These are phyloP conservation scores for Pteruthius melanotis DNA, from an alignment of 2,113 vertebrate genomes.

Conservation along the genomic window DNA sequence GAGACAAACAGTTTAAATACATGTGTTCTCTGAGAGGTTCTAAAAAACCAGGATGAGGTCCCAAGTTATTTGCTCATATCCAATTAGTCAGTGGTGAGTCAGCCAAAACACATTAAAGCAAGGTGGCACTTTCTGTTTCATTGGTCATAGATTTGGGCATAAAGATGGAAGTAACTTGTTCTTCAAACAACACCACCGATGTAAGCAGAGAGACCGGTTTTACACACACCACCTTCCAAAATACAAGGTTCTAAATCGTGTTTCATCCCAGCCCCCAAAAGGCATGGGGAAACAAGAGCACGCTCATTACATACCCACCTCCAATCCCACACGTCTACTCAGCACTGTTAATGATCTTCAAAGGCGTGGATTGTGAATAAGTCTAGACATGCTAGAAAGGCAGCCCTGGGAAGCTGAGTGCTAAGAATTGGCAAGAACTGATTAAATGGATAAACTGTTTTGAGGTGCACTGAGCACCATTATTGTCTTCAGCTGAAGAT, in stretches of 20 bases:
- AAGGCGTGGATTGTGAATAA: slow-evolving; percentile 18
- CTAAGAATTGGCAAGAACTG: neutral
- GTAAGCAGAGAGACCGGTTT: slow-evolving; percentile 22
- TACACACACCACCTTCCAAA: neutral
- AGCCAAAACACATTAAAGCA: neutral
- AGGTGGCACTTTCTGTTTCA: neutral
- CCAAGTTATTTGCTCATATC: neutral
- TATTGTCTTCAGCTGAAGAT: neutral
- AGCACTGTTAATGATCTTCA: slow-evolving; percentile 26
- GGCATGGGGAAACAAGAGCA: slow-evolving; percentile 10
- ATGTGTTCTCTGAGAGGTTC: neutral
- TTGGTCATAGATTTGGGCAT: neutral
- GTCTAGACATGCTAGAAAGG: neutral
- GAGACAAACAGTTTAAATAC: neutral
- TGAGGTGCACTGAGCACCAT: neutral
- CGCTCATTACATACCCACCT: slow-evolving; percentile 27
- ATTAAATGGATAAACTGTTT: neutral
- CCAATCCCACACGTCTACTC: slow-evolving; percentile 25
- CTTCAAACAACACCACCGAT: neutral
- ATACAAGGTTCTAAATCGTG: neutral
- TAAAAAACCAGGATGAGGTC: neutral
- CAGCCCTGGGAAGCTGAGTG: neutral
- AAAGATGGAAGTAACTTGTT: neutral
- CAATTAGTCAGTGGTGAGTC: neutral
- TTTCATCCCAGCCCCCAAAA: slow-evolving; percentile 38